A percentile compares a stretch with the other conserved stretches of the same genome.
Conservation (phyloP, 92 coral and sea anemone species). For the Epizoanthus scotinus region DNA sequence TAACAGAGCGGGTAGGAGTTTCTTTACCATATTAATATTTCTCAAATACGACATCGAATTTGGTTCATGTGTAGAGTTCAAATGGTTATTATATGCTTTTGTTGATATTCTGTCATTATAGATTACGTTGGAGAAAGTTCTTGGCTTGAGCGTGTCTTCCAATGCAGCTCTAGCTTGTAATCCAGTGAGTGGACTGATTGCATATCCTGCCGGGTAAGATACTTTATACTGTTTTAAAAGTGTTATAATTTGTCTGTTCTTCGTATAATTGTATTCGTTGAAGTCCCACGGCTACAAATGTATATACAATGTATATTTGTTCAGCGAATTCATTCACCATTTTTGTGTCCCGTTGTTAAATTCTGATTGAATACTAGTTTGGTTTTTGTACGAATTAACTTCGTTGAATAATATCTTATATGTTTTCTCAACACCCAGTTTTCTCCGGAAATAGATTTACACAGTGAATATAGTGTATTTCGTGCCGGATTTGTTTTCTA, state of each 20-base stretch:
- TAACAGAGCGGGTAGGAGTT: conserved; percentile 86
- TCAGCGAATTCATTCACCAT: background rate
- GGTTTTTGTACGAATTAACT: background rate
- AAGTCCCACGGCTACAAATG: background rate
- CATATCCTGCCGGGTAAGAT: conserved; percentile 99
- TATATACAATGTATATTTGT: background rate
- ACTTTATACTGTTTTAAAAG: no score
- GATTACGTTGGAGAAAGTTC: conserved; percentile 90
- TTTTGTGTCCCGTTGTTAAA: background rate
- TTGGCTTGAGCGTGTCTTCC: conserved; percentile 82
- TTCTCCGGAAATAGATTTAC: conserved; percentile 20
- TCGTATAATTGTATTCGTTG: background rate
- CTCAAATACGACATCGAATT: background rate
- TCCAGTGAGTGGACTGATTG: conserved; percentile 80
- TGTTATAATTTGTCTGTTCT: background rate
- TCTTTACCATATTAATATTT: background rate
- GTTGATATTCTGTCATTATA: conserved; percentile 38
- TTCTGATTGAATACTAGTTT: background rate
- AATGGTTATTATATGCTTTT: conserved; percentile 1
- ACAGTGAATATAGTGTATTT: no score
- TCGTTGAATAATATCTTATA: background rate
- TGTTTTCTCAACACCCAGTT: background rate
- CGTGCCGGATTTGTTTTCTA: no score
- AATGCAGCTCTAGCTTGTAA: conserved; percentile 88
- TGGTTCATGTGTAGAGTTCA: background rate